These are phyloP conservation scores for Tiphia femorata DNA, from an alignment of 2,888 invertebrate genomes.

Conservation along the genomic window DNA sequence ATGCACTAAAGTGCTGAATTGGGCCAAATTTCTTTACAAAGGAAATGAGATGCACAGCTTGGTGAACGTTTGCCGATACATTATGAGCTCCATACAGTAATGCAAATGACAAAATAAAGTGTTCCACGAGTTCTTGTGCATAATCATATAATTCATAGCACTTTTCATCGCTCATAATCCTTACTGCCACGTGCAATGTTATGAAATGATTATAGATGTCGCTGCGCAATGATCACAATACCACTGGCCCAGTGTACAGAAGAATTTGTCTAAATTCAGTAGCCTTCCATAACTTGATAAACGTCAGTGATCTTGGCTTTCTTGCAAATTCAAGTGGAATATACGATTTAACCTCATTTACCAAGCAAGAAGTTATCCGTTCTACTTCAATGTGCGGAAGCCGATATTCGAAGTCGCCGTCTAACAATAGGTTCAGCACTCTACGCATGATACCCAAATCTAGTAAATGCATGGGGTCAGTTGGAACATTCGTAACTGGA, in stretches of 20 bases:
- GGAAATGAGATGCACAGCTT: neutral
- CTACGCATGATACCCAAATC: no score
- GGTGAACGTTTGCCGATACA: neutral
- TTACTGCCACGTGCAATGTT: no score
- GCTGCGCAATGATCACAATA: no score
- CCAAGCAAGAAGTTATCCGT: neutral
- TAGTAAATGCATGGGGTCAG: neutral
- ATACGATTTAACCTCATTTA: neutral
- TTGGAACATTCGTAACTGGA: neutral
- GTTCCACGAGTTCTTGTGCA: neutral
- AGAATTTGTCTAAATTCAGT: neutral
- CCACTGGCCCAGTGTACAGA: no score
- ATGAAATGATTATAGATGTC: no score
- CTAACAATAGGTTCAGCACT: no score
- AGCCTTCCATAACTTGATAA: neutral
- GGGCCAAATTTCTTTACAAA: neutral
- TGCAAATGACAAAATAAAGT: neutral
- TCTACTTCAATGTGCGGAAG: no score
- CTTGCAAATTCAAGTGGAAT: neutral
- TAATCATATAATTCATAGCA: neutral
- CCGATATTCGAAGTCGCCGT: no score
- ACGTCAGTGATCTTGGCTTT: neutral
- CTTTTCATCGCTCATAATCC: neutral
- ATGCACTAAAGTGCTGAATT: neutral
- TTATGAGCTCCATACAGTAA: neutral